These are phyloP conservation scores for Drosophila anomelani DNA, from an alignment of 2,888 invertebrate species.

Conservation along the genomic window DNA sequence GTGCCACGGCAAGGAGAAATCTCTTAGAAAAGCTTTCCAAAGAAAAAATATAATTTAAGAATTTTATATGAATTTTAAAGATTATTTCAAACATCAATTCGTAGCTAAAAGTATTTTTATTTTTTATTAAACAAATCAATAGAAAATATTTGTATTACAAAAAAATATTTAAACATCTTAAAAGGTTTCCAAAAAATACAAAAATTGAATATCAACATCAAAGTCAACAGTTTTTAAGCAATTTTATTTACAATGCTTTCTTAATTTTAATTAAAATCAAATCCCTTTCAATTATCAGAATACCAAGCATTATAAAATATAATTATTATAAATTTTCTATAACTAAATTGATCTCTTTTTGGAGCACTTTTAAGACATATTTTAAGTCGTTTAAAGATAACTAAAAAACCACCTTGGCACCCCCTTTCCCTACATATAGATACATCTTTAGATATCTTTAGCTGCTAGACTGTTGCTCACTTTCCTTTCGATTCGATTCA, in stretches of 20 bases:
- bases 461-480: constrained; percentile 47
- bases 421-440: background rate
- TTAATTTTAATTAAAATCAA: too few relatives aligned
- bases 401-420: background rate
- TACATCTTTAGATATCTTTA: constrained; percentile 1
- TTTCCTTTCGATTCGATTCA: constrained; percentile 26
- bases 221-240: background rate
- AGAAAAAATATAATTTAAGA: too few relatives aligned
- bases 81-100: too few relatives aligned
- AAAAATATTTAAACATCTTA: too few relatives aligned
- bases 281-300: too few relatives aligned
- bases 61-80: too few relatives aligned
- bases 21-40: too few relatives aligned
- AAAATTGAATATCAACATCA: background rate
- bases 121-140: too few relatives aligned
- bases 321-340: background rate
- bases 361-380: background rate
- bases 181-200: background rate
- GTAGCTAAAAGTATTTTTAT: too few relatives aligned
- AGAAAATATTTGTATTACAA: too few relatives aligned
- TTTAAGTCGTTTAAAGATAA: background rate
- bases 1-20: background rate
- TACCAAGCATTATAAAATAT: too few relatives aligned
- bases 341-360: background rate
- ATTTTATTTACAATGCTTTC: background rate